Evolutionary conservation across 2,113 vertebrate genomes (phyloP).

Genomic region (Ranitomeya variabilis): DNA sequence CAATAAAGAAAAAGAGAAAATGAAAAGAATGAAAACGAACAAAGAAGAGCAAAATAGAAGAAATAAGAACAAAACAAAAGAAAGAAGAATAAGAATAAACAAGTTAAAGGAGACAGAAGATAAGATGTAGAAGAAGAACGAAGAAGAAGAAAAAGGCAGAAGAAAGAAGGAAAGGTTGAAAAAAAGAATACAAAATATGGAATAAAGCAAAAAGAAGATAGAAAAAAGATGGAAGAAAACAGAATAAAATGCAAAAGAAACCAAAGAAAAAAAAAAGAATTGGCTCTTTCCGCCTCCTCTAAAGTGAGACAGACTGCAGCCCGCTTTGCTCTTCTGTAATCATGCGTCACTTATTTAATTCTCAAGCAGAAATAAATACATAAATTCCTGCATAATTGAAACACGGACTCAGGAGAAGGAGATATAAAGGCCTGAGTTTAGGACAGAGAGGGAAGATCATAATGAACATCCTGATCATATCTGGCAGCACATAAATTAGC

Average conservation of each 20-base stretch:
- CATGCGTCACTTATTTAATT: not conserved
- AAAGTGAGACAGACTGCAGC: not conserved
- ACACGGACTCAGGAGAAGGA: not conserved
- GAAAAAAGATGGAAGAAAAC: not conserved
- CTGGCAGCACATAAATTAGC: constrained; percentile 36
- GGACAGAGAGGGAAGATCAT: constrained; percentile 3
- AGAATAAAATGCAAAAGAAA: not conserved
- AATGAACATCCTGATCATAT: constrained; percentile 31
- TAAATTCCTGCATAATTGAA: constrained; percentile 31
- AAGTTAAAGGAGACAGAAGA: not conserved
- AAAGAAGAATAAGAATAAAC: not conserved
- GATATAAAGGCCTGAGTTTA: not conserved
- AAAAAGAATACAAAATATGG: not conserved
- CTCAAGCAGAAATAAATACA: not conserved
- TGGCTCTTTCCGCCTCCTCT: not conserved
- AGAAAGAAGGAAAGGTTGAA: not conserved
- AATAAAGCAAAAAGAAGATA: not conserved
- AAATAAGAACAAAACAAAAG: no score
- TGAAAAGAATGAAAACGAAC: no score
- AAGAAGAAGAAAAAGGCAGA: not conserved
- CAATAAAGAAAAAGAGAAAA: no score
- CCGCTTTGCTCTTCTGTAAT: not conserved
- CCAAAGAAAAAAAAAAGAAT: not conserved
- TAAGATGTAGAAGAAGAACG: not conserved
- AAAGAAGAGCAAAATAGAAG: no score